A percentile compares a stretch with the other conserved stretches of the same genome.
Conservation (phyloP, 35 echinoderm and acorn worm genomes). For the Eucidaris tribuloides region DNA sequence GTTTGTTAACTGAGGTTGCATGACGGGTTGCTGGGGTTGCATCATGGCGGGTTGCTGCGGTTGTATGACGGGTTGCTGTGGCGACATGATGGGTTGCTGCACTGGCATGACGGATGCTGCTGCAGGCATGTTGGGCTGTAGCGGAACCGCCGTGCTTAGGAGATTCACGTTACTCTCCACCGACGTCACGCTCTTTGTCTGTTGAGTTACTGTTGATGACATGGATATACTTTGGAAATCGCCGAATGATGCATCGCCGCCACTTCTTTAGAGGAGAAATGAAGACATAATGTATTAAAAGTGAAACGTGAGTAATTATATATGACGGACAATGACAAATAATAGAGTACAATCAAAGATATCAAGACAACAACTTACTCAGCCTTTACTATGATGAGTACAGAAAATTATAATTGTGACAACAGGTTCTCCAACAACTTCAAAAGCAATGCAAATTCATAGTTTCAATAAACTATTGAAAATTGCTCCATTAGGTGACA, state of each 20-base stretch:
- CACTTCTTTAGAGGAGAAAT: background rate
- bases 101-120: background rate
- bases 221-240: conserved; percentile 78
- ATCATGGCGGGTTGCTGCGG: conserved; percentile 4
- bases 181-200: conserved; percentile 54
- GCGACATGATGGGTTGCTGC: background rate
- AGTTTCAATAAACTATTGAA: too few species aligned
- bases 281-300: background rate
- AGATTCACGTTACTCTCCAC: conserved; percentile 60
- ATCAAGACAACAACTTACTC: too few species aligned
- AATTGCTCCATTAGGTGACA: too few species aligned
- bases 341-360: background rate
- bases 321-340: background rate
- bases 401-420: background rate
- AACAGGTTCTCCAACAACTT: too few species aligned
- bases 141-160: conserved; percentile 30
- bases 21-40: conserved; percentile 5
- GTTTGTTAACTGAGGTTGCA: background rate
- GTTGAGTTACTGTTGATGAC: conserved; percentile 53
- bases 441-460: too few species aligned
- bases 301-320: background rate
- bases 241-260: conserved; percentile 58
- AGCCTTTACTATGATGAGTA: background rate
- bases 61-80: background rate
- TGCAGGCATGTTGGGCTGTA: conserved; percentile 1